Conservation (phyloP, 2,113 vertebrate genomes). For the Ammodytes dubius region DNA sequence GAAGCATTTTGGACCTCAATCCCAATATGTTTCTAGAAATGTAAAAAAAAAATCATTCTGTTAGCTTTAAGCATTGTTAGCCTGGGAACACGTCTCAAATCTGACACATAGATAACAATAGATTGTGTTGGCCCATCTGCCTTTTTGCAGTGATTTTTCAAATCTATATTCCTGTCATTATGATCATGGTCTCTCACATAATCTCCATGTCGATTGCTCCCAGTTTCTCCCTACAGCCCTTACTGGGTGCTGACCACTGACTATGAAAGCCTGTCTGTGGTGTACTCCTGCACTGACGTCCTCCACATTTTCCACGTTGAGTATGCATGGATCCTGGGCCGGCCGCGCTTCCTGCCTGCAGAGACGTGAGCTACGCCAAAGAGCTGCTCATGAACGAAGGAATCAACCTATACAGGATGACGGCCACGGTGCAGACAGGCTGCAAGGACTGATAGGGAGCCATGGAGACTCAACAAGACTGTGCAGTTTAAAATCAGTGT, state of each 20-base stretch:
- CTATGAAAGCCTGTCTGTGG: constrained; percentile 86
- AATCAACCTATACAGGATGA: constrained; percentile 85
- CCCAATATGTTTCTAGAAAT: too few species aligned
- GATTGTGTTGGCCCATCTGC: too few species aligned
- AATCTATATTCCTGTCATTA: neutral
- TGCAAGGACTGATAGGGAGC: constrained; percentile 78
- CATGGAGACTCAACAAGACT: neutral
- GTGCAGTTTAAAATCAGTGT: neutral
- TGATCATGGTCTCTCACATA: neutral
- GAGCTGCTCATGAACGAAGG: constrained; percentile 82
- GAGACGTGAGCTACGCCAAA: constrained; percentile 84
- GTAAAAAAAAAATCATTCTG: too few species aligned
- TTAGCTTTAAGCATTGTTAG: too few species aligned
- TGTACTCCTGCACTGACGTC: constrained; percentile 91
- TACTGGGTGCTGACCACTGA: constrained; percentile 92
- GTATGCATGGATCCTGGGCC: constrained; percentile 89
- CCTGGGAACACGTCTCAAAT: too few species aligned
- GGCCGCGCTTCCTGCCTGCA: constrained; percentile 83
- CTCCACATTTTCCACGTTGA: constrained; percentile 89
- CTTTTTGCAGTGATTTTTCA: too few species aligned
- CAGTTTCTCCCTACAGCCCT: constrained; percentile 88
- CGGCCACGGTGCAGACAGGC: constrained; percentile 85
- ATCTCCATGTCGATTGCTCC: neutral
- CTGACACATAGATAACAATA: too few species aligned
- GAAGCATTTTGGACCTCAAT: too few species aligned